These are phyloP conservation scores for Holothuria leucospilota DNA, from an alignment of 53 echinoderm and acorn worm genomes.

Conservation along the genomic window DNA sequence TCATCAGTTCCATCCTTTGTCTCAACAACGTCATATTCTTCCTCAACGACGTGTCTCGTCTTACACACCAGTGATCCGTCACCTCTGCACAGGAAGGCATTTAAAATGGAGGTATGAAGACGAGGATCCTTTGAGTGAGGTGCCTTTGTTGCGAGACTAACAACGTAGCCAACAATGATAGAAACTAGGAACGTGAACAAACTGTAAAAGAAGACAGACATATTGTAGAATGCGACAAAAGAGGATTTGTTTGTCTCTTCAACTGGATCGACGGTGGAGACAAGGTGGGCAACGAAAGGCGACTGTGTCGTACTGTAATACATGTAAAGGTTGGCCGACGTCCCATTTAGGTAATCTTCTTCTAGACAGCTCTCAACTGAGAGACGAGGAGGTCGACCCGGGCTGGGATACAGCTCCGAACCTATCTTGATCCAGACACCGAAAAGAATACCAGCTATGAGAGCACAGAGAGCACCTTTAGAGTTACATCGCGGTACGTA, in stretches of 20 bases:
- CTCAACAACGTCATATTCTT: too few species aligned
- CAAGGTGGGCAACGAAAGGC: too few species aligned
- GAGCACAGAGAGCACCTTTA: constrained; percentile 12
- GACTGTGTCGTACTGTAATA: too few species aligned
- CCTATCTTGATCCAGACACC: constrained; percentile 25
- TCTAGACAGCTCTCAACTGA: neutral
- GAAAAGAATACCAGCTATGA: constrained; percentile 7
- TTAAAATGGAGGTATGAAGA: constrained; percentile 11
- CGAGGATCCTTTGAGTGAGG: neutral
- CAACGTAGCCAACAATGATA: neutral
- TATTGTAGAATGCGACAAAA: constrained; percentile 24
- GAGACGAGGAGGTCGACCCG: neutral
- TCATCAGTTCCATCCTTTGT: too few species aligned
- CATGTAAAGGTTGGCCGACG: neutral
- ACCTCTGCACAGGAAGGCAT: neutral
- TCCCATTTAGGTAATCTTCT: neutral
- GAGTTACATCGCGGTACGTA: constrained; percentile 33
- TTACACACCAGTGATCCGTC: neutral
- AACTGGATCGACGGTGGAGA: too few species aligned
- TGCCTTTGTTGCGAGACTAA: constrained; percentile 6
- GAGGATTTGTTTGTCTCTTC: too few species aligned
- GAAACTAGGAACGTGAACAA: constrained; percentile 1
- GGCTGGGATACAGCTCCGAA: constrained; percentile 24
- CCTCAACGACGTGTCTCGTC: neutral
- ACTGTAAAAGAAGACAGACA: constrained; percentile 36